phyloP scores from a whole-genome alignment of 2,797 vertebrate species.

The Oreortyx pictus region DNA sequence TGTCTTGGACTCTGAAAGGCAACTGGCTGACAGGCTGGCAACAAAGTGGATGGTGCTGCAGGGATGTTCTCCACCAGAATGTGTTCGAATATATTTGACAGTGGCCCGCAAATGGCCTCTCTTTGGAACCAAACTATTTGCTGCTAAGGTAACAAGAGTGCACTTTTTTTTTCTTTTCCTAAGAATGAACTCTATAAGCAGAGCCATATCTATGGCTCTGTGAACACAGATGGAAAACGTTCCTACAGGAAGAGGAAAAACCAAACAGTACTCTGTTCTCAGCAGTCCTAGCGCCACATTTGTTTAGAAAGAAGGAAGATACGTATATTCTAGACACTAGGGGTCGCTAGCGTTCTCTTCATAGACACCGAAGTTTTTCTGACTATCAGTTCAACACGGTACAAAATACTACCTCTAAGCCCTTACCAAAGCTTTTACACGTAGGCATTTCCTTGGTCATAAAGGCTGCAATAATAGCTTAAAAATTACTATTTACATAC shows the following conservation, averaged over 20 bases:
- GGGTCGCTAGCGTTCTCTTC: not conserved
- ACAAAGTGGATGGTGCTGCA: conserved; percentile 90
- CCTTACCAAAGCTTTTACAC: not conserved
- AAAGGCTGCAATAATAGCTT: not conserved
- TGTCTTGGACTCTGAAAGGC: conserved; percentile 78
- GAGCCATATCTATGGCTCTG: not conserved
- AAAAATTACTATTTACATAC: not conserved
- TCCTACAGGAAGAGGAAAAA: not conserved
- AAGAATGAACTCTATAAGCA: not conserved
- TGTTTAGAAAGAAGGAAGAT: not conserved
- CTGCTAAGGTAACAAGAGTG: conserved; percentile 85
- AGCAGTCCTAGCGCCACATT: not conserved
- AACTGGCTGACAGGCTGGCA: conserved; percentile 84
- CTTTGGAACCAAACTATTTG: conserved; percentile 94
- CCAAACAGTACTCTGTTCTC: not conserved
- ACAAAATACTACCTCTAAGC: not conserved
- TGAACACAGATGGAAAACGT: not conserved
- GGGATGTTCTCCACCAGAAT: conserved; percentile 89
- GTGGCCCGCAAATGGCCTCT: conserved; percentile 95
- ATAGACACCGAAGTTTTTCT: not conserved
- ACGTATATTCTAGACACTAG: conserved; percentile 13
- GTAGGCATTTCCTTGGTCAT: not conserved
- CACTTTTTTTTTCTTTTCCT: not conserved
- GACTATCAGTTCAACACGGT: not conserved
- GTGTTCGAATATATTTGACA: conserved; percentile 92